Percentiles rank a stretch among this genome's conserved stretches.
Evolutionary conservation across 2,113 vertebrate species (phyloP).

Genomic region (Engraulis encrasicolus): DNA sequence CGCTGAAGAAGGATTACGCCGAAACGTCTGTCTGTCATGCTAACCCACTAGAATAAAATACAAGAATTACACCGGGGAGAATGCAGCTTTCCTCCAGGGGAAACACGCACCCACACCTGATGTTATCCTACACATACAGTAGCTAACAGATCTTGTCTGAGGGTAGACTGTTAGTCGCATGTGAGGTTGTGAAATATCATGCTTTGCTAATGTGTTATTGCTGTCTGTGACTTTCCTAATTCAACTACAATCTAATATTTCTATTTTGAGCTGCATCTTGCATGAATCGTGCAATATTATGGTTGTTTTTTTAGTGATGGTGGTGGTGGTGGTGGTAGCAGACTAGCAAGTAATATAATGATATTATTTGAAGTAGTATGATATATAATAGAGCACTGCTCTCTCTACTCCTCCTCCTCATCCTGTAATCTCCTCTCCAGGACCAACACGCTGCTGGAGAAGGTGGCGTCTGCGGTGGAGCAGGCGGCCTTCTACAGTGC

Average conservation of each 20-base stretch:
- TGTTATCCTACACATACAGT: background rate
- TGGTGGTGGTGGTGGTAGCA: no score
- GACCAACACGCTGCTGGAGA: conserved; percentile 93
- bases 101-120: background rate
- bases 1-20: no score
- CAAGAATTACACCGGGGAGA: no score
- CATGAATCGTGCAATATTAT: no score
- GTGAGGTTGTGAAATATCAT: background rate
- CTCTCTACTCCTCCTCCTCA: background rate
- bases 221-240: no score
- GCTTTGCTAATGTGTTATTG: no score
- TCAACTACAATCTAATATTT: no score
- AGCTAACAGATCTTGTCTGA: background rate
- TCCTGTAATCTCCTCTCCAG: conserved; percentile 70
- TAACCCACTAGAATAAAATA: no score
- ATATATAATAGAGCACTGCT: background rate
- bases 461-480: conserved; percentile 93
- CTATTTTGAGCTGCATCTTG: no score
- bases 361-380: background rate
- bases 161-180: background rate
- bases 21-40: no score
- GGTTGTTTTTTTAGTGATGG: no score
- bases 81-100: no score
- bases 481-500: conserved; percentile 96
- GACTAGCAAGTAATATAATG: background rate